Evolutionary conservation across 2,888 invertebrate genomes (phyloP).

Genomic region (Candidula unifasciata): DNA sequence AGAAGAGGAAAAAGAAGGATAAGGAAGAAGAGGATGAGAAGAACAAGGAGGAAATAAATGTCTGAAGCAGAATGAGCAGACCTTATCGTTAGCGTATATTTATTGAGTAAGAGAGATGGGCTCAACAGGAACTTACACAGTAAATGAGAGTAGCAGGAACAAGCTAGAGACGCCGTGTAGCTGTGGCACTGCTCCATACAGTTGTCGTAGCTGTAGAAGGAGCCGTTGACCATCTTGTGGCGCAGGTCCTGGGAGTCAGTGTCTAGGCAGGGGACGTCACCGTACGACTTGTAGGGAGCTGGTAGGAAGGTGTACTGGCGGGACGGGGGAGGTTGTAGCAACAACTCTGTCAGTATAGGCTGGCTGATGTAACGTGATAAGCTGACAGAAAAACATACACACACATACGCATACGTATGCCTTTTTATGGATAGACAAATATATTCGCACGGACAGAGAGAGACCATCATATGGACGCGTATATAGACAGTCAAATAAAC

Average conservation of each 20-base stretch:
- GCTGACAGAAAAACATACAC: too few relatives aligned
- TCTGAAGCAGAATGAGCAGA: too few relatives aligned
- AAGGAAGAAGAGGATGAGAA: too few relatives aligned
- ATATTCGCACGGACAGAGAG: too few relatives aligned
- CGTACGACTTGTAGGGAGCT: slow-evolving; percentile 38
- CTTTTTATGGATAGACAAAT: too few relatives aligned
- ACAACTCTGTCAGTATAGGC: too few relatives aligned
- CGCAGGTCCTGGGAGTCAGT: not conserved
- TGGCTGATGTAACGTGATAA: too few relatives aligned
- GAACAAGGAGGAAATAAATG: too few relatives aligned
- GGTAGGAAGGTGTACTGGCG: slow-evolving; percentile 44
- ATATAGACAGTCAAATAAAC: too few relatives aligned
- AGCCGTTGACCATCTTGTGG: slow-evolving; percentile 40
- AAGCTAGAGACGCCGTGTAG: not conserved
- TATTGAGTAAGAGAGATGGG: not conserved
- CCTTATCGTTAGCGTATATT: too few relatives aligned
- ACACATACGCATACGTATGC: not conserved
- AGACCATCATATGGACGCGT: too few relatives aligned
- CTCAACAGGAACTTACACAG: slow-evolving; percentile 22
- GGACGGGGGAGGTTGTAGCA: not conserved
- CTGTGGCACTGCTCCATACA: slow-evolving; percentile 38
- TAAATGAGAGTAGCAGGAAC: slow-evolving; percentile 22
- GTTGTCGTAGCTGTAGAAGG: slow-evolving; percentile 40
- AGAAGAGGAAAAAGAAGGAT: too few relatives aligned
- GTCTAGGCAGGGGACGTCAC: slow-evolving; percentile 3